Percentiles rank a stretch among this genome's conserved stretches.
Evolutionary conservation across 2,888 invertebrate genomes (phyloP).

Genomic region (Melipona bicolor): DNA sequence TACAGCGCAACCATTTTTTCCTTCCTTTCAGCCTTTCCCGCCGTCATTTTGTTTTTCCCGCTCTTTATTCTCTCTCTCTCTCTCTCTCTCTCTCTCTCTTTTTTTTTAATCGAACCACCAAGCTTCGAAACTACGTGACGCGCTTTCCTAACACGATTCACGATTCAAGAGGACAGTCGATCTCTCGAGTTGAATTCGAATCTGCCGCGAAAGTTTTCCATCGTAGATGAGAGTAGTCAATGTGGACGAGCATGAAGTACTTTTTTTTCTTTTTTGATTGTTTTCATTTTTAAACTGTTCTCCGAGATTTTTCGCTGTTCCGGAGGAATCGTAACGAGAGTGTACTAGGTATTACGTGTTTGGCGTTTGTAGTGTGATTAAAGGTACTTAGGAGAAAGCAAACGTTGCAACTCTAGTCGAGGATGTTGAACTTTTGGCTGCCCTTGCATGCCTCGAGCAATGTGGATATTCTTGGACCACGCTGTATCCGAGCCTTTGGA

Average conservation of each 20-base stretch:
- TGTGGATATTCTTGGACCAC: conserved; percentile 48
- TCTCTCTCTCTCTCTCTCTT: neutral
- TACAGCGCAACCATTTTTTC: conserved; percentile 20
- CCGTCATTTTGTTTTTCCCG: neutral
- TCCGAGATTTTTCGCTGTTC: neutral
- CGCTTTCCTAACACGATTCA: conserved; percentile 24
- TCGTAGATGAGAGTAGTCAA: neutral
- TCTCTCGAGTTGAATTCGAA: neutral
- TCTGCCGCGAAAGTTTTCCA: conserved; percentile 4
- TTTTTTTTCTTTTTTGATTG: neutral
- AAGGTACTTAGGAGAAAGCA: neutral
- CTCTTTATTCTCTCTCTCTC: neutral
- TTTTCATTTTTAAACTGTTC: neutral
- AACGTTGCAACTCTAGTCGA: conserved; percentile 21
- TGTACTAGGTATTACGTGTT: neutral
- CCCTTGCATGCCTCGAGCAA: conserved; percentile 32
- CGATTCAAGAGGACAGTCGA: too few relatives aligned
- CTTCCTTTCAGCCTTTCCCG: neutral
- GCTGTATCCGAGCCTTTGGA: conserved; percentile 4
- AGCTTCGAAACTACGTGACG: conserved; percentile 34
- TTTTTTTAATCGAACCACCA: conserved; percentile 4
- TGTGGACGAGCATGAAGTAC: neutral
- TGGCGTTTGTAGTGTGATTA: neutral
- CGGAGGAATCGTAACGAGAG: too few relatives aligned
- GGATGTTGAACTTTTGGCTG: conserved; percentile 54